Conservation (phyloP, 2,888 invertebrate species). For the Oeneis ivallda region DNA sequence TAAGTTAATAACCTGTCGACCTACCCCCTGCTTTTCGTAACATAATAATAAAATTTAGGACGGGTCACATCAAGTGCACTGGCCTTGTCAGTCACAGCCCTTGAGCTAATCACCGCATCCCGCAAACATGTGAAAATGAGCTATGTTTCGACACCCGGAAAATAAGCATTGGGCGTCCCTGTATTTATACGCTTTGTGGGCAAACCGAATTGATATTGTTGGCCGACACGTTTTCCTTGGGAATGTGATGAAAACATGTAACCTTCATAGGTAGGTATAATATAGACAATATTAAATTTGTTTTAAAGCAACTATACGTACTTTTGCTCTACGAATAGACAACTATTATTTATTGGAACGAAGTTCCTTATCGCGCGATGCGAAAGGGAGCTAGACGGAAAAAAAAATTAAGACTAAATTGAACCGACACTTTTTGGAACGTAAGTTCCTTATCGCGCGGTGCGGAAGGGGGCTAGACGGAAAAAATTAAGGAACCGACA, state of each 20-base stretch:
- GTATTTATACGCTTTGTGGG: background rate
- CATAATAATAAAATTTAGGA: background rate
- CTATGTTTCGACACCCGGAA: background rate
- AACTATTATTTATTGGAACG: too few species aligned
- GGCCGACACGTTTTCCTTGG: background rate
- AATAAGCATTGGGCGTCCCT: background rate
- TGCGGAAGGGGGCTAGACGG: too few species aligned
- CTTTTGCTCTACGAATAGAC: too few species aligned
- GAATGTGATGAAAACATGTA: background rate
- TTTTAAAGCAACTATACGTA: too few species aligned
- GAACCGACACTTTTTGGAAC: too few species aligned
- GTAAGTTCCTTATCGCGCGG: too few species aligned
- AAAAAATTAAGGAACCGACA: too few species aligned
- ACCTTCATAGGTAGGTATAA: too few species aligned
- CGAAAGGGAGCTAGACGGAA: too few species aligned
- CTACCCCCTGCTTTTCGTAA: background rate
- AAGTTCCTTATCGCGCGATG: too few species aligned
- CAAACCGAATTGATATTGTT: background rate
- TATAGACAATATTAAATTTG: too few species aligned
- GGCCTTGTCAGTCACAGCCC: background rate
- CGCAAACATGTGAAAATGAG: background rate
- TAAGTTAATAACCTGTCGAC: background rate
- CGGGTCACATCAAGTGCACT: background rate
- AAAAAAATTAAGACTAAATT: too few species aligned
- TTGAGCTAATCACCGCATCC: conserved; percentile 8